phyloP scores from a whole-genome alignment of 2,113 vertebrate genomes.

The Sinocyclocheilus rhinocerous region DNA sequence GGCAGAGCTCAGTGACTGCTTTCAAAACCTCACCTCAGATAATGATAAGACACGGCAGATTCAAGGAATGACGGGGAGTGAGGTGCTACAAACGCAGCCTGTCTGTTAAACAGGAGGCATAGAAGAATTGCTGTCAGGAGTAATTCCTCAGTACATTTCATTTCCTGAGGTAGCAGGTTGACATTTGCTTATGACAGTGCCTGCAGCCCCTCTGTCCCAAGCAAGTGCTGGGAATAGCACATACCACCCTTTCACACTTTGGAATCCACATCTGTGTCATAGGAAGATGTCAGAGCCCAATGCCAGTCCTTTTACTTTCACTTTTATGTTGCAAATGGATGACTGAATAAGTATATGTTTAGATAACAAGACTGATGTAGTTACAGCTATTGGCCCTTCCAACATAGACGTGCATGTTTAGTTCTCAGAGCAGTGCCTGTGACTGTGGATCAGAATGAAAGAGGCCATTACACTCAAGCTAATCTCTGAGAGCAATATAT shows the following conservation, averaged over 20 bases:
- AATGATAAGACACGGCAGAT: slow-evolving; percentile 20
- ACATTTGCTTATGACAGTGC: slow-evolving; percentile 75
- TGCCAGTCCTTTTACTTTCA: slow-evolving; percentile 22
- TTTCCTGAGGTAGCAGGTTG: slow-evolving; percentile 76
- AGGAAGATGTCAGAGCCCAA: neutral
- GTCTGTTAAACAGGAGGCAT: slow-evolving; percentile 61
- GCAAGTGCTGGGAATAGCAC: slow-evolving; percentile 50
- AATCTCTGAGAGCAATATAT: slow-evolving; percentile 52
- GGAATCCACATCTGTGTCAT: neutral
- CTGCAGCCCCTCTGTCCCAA: slow-evolving; percentile 61
- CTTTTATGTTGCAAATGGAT: slow-evolving; percentile 23
- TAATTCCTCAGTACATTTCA: slow-evolving; percentile 61
- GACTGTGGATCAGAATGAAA: slow-evolving; percentile 44
- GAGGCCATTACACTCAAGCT: slow-evolving; percentile 45
- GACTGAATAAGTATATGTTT: slow-evolving; percentile 47
- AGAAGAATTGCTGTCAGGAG: slow-evolving; percentile 71
- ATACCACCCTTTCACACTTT: slow-evolving; percentile 1
- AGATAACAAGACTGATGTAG: slow-evolving; percentile 47
- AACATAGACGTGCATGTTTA: slow-evolving; percentile 20
- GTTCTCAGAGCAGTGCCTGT: slow-evolving; percentile 39
- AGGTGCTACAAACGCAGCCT: slow-evolving; percentile 5
- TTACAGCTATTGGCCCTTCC: slow-evolving; percentile 23
- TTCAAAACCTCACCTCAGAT: slow-evolving; percentile 32
- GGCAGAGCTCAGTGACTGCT: slow-evolving; percentile 3
- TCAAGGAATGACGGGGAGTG: neutral